Evolutionary conservation across 2,113 vertebrate species (phyloP).

Genomic region (Pangasianodon gigas): DNA sequence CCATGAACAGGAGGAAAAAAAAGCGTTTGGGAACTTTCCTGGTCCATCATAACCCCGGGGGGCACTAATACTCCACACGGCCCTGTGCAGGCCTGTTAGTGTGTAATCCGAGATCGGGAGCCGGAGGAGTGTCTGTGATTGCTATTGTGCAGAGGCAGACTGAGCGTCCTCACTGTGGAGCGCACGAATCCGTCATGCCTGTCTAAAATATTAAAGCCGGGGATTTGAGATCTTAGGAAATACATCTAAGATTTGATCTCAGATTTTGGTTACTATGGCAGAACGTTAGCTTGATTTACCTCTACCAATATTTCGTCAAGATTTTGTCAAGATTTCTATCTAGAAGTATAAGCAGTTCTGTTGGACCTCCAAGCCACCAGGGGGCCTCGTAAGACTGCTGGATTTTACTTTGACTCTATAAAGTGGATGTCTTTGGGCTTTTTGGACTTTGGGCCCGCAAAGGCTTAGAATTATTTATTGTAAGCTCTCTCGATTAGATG

Average conservation of each 20-base stretch:
- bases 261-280: neutral
- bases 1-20: neutral
- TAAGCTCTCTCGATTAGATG: neutral
- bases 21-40: neutral
- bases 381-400: neutral
- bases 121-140: slow-evolving; percentile 24
- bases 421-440: neutral
- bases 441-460: neutral
- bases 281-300: neutral
- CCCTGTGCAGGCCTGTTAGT: neutral
- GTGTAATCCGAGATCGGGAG: slow-evolving; percentile 24
- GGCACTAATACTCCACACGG: neutral
- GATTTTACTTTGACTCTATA: neutral
- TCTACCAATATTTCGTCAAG: neutral
- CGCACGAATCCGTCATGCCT: slow-evolving; percentile 32
- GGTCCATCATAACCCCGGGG: slow-evolving; percentile 21
- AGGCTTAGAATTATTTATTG: neutral
- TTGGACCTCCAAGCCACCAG: neutral
- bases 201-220: slow-evolving; percentile 1
- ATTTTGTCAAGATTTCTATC: neutral
- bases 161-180: neutral
- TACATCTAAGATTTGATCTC: neutral
- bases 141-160: slow-evolving; percentile 20
- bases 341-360: neutral
- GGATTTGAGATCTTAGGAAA: neutral